Conservation (phyloP, 2,888 invertebrate species). For the Parnassius smintheus region DNA sequence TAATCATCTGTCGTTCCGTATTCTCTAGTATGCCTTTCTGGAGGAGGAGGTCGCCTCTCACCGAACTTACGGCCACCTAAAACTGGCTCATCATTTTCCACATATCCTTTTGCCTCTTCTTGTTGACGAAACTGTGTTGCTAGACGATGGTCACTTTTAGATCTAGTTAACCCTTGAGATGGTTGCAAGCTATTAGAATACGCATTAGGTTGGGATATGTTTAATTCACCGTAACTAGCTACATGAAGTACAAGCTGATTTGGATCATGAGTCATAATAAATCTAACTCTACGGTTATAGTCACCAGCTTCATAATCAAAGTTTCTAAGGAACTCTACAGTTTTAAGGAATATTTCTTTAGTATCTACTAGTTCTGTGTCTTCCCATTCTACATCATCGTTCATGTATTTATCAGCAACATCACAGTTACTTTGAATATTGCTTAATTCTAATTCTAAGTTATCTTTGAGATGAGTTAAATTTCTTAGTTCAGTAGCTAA, state of each 20-base stretch:
- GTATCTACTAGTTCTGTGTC: slow-evolving; percentile 96
- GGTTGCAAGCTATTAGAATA: slow-evolving; percentile 83
- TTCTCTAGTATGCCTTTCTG: slow-evolving; percentile 78
- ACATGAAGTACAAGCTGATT: slow-evolving; percentile 94
- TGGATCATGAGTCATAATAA: slow-evolving; percentile 94
- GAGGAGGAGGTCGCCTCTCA: slow-evolving; percentile 82
- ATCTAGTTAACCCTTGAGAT: slow-evolving; percentile 91
- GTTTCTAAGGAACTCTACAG: slow-evolving; percentile 96
- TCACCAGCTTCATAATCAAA: slow-evolving; percentile 97
- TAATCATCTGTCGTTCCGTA: slow-evolving; percentile 84
- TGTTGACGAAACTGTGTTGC: slow-evolving; percentile 94
- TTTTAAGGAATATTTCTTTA: slow-evolving; percentile 97
- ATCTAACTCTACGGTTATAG: slow-evolving; percentile 91
- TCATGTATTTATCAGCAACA: slow-evolving; percentile 96
- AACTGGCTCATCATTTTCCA: slow-evolving; percentile 85
- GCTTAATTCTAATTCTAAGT: slow-evolving; percentile 95
- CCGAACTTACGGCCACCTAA: slow-evolving; percentile 90
- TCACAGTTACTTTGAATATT: slow-evolving; percentile 99
- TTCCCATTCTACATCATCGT: slow-evolving; percentile 94
- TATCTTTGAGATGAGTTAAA: slow-evolving; percentile 93
- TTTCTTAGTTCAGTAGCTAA: slow-evolving; percentile 92
- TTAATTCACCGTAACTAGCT: slow-evolving; percentile 94
- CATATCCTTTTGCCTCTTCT: slow-evolving; percentile 85
- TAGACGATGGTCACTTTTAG: slow-evolving; percentile 95
- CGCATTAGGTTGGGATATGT: slow-evolving; percentile 85